These are phyloP conservation scores for Aleiodes leptofemur DNA, from an alignment of 2,888 invertebrate genomes.

Conservation along the genomic window DNA sequence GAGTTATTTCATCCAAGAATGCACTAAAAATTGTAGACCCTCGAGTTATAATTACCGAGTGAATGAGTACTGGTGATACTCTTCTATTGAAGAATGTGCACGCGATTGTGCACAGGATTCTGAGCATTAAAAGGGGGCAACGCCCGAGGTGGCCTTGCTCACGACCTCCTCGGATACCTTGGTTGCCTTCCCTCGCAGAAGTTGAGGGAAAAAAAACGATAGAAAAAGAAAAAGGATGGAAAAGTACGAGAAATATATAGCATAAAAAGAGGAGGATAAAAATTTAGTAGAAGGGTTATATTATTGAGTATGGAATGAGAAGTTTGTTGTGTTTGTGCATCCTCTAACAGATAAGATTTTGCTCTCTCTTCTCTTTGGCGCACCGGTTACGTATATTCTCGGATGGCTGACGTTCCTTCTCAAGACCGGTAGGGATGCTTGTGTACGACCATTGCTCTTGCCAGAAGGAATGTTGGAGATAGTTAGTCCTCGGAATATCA, in stretches of 20 bases:
- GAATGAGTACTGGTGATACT: background rate
- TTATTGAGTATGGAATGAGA: background rate
- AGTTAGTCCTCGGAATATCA: background rate
- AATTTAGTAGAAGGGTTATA: background rate
- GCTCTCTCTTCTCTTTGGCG: background rate
- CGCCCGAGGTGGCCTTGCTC: conserved; percentile 73
- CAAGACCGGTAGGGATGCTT: conserved; percentile 41
- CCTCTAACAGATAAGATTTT: conserved; percentile 22
- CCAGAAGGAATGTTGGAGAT: conserved; percentile 8
- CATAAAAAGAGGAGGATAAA: conserved; percentile 33
- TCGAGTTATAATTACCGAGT: too few relatives aligned
- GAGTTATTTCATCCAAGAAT: too few relatives aligned
- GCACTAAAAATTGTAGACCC: too few relatives aligned
- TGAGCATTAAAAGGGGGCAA: conserved; percentile 67
- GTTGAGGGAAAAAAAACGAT: background rate
- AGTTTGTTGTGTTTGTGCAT: conserved; percentile 22
- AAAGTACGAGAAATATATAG: conserved; percentile 12
- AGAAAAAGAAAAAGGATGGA: background rate
- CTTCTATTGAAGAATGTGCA: conserved; percentile 47
- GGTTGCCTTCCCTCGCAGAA: conserved; percentile 48
- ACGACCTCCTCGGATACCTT: conserved; percentile 68
- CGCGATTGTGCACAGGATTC: conserved; percentile 45
- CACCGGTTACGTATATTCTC: conserved; percentile 43
- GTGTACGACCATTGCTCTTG: background rate
- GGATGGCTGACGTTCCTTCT: conserved; percentile 23